phyloP scores from a whole-genome alignment of 2,797 vertebrate genomes.

The Rhodeus uyekii region DNA sequence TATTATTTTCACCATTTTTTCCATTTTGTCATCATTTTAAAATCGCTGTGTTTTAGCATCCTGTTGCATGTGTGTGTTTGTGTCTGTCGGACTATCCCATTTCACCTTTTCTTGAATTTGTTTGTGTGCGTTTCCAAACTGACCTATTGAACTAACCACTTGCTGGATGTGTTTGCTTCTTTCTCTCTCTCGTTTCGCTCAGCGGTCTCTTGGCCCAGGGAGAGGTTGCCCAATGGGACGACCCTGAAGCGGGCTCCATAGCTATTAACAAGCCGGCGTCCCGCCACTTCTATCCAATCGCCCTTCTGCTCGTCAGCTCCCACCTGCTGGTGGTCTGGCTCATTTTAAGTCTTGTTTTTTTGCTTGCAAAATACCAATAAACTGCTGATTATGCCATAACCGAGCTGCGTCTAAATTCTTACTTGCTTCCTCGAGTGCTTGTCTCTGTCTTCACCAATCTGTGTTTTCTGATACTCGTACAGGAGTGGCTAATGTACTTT shows the following conservation, averaged over 20 bases:
- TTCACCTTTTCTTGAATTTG: background rate
- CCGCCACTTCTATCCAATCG: slow-evolving; percentile 99
- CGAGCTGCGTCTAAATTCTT: slow-evolving; percentile 56
- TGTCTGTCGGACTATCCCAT: background rate
- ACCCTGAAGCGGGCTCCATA: slow-evolving; percentile 92
- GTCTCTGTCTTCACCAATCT: background rate
- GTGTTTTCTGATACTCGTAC: background rate
- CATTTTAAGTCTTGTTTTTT: slow-evolving; percentile 99
- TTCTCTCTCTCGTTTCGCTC: slow-evolving; percentile 63
- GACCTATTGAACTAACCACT: slow-evolving; percentile 64
- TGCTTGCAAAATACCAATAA: slow-evolving; percentile 99
- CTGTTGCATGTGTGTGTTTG: background rate
- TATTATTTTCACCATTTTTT: background rate
- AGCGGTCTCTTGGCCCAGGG: slow-evolving; percentile 94
- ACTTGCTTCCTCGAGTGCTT: slow-evolving; percentile 52
- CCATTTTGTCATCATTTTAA: background rate
- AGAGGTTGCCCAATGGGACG: slow-evolving; percentile 91
- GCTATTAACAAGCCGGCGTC: slow-evolving; percentile 97
- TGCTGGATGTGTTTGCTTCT: slow-evolving; percentile 46
- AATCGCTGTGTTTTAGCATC: background rate
- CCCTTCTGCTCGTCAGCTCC: slow-evolving; percentile 99
- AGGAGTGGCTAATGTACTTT: background rate
- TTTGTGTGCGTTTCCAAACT: slow-evolving; percentile 5
- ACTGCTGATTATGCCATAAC: slow-evolving; percentile 77
- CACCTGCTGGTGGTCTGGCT: slow-evolving; percentile 99